phyloP scores from a whole-genome alignment of 2,797 vertebrate species.

The Pseudochirops cupreus region DNA sequence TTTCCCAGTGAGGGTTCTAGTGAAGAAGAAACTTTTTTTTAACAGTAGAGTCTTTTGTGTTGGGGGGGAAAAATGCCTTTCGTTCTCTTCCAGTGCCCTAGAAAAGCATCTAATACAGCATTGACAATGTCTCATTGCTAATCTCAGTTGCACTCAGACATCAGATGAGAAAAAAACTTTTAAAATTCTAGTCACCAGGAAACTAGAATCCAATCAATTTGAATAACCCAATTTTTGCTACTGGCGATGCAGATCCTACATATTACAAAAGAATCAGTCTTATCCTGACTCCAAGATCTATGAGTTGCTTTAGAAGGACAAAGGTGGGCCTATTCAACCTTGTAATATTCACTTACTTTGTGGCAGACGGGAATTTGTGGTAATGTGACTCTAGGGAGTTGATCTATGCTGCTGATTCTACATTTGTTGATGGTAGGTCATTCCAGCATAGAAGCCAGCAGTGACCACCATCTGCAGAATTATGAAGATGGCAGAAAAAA shows the following conservation, averaged over 20 bases:
- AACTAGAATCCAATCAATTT: conserved; percentile 8
- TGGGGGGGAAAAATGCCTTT: background rate
- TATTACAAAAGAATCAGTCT: background rate
- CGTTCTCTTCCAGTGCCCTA: background rate
- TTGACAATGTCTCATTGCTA: background rate
- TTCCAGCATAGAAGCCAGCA: background rate
- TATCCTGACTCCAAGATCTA: background rate
- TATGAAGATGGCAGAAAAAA: conserved; percentile 51
- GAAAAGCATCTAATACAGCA: background rate
- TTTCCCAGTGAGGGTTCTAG: background rate
- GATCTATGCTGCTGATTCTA: conserved; percentile 34
- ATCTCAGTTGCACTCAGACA: background rate
- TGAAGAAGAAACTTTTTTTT: background rate
- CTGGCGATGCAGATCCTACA: background rate
- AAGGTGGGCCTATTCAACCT: background rate
- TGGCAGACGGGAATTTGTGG: conserved; percentile 59
- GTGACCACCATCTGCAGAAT: conserved; percentile 47
- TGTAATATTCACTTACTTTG: background rate
- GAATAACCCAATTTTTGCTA: background rate
- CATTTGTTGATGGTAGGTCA: background rate
- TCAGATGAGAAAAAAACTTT: background rate
- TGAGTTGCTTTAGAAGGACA: conserved; percentile 5
- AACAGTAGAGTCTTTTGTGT: background rate
- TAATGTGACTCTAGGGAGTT: conserved; percentile 13
- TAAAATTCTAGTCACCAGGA: background rate